These are phyloP conservation scores for Ciconia maguari DNA, from an alignment of 2,113 vertebrate species.

Conservation along the genomic window DNA sequence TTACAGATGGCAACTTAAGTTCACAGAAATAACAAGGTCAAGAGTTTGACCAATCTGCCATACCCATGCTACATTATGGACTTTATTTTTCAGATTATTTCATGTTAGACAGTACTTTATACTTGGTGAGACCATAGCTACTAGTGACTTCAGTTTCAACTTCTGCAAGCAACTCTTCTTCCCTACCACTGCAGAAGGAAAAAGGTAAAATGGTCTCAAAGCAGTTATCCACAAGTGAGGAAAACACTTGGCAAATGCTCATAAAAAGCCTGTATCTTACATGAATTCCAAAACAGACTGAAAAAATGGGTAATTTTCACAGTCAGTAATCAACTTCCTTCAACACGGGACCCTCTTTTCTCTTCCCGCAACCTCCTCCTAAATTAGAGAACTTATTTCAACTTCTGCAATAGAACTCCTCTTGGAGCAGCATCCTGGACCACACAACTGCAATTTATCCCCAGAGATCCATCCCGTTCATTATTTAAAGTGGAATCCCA, in stretches of 20 bases:
- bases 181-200: neutral
- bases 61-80: neutral
- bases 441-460: neutral
- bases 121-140: neutral
- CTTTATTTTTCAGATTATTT: neutral
- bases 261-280: neutral
- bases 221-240: neutral
- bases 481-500: neutral
- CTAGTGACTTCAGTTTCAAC: neutral
- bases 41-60: neutral
- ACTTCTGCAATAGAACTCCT: neutral
- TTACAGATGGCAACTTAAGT: neutral
- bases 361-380: neutral
- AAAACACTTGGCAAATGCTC: neutral
- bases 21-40: neutral
- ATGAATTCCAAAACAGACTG: neutral
- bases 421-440: neutral
- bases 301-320: neutral
- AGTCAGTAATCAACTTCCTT: neutral
- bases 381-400: neutral
- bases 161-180: neutral
- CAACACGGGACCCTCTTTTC: neutral
- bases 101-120: neutral
- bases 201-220: neutral
- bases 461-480: neutral